Evolutionary conservation across 2,888 invertebrate genomes (phyloP).

Genomic region (Mycogona germanica): DNA sequence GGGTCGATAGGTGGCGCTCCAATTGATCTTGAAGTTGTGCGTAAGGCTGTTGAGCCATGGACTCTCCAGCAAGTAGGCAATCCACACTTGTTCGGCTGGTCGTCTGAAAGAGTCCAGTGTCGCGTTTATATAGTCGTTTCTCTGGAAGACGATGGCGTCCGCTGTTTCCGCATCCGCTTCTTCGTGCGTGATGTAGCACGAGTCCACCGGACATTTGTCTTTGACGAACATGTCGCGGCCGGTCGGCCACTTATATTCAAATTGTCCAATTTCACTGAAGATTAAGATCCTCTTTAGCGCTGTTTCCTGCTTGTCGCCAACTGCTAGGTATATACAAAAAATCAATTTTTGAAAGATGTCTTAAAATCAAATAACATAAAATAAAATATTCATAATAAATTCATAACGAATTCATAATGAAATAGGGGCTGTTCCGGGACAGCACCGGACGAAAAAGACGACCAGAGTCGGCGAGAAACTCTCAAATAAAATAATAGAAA

Average conservation of each 20-base stretch:
- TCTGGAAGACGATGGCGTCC: slow-evolving; percentile 80
- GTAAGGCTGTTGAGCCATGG: slow-evolving; percentile 78
- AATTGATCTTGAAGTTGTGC: slow-evolving; percentile 72
- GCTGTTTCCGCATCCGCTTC: slow-evolving; percentile 58
- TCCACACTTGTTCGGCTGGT: slow-evolving; percentile 60
- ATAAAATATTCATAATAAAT: too few relatives aligned
- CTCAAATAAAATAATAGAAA: too few relatives aligned
- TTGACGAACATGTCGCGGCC: slow-evolving; percentile 52
- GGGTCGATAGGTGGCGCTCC: slow-evolving; percentile 91
- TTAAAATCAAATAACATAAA: too few relatives aligned
- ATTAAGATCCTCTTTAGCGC: slow-evolving; percentile 53
- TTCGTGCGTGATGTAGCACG: slow-evolving; percentile 66
- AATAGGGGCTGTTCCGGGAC: too few relatives aligned
- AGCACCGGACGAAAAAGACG: too few relatives aligned
- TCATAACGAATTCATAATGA: too few relatives aligned
- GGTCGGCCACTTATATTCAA: slow-evolving; percentile 53
- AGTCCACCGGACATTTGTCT: slow-evolving; percentile 75
- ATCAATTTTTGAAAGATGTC: too few relatives aligned
- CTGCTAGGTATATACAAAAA: slow-evolving; percentile 51
- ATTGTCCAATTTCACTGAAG: slow-evolving; percentile 61
- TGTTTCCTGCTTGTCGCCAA: slow-evolving; percentile 41
- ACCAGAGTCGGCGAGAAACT: too few relatives aligned
- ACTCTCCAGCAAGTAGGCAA: slow-evolving; percentile 87
- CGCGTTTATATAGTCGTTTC: too few relatives aligned
- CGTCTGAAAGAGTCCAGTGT: slow-evolving; percentile 18